A percentile compares a stretch with the other conserved stretches of the same genome.
Conservation (phyloP, 2,888 invertebrate genomes). For the Torymus tubicola region DNA sequence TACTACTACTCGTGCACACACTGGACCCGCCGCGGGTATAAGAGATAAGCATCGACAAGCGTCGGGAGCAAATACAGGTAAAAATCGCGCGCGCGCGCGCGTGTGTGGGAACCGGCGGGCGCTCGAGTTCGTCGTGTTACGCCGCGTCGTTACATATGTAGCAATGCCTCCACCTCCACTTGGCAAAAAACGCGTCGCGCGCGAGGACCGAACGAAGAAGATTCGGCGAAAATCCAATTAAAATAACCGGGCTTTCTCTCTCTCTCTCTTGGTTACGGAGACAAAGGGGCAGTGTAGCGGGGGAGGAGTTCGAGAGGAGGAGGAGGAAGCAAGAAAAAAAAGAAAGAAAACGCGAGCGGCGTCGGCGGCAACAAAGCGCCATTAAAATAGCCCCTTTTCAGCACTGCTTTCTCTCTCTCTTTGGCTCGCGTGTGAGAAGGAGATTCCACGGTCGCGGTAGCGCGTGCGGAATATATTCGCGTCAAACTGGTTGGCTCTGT, state of each 20-base stretch:
- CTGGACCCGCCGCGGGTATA: no score
- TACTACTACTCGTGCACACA: no score
- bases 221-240: conserved; percentile 76
- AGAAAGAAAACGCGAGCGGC: conserved; percentile 4
- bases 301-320: conserved; percentile 58
- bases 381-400: conserved; percentile 69
- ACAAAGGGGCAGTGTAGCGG: conserved; percentile 57
- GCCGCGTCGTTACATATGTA: conserved; percentile 55
- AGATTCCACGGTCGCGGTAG: conserved; percentile 24
- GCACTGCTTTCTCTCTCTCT: conserved; percentile 36
- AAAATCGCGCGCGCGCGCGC: conserved; percentile 28
- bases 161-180: background rate
- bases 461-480: conserved; percentile 16
- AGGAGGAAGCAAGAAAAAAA: conserved; percentile 61
- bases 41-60: conserved; percentile 24
- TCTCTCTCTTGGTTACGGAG: conserved; percentile 1
- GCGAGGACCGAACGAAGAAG: conserved; percentile 63
- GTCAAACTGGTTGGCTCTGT: conserved; percentile 46
- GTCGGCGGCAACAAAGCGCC: conserved; percentile 70
- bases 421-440: conserved; percentile 37
- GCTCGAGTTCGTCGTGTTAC: conserved; percentile 27
- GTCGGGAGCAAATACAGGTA: conserved; percentile 5
- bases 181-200: conserved; percentile 40
- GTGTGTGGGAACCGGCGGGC: conserved; percentile 35
- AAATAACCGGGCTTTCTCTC: conserved; percentile 71